A percentile compares a stretch with the other conserved stretches of the same genome.
phyloP scores from a whole-genome alignment of 2,113 vertebrate species.

The Paraplagusia blochii region DNA sequence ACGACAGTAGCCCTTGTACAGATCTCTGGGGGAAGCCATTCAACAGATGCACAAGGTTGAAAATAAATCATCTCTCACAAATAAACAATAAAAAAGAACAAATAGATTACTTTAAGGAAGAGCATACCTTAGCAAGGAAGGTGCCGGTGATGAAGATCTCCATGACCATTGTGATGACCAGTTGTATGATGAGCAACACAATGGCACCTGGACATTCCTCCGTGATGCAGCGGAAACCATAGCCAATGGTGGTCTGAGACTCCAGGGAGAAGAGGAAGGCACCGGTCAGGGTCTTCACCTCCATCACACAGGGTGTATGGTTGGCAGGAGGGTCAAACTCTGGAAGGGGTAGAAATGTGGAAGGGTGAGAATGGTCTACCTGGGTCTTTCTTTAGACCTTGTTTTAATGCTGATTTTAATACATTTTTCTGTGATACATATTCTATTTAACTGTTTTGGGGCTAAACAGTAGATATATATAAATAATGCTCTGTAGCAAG shows the following conservation, averaged over 20 bases:
- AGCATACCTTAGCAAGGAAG: conserved; percentile 86
- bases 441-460: no score
- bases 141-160: conserved; percentile 99
- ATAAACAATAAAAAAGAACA: no score
- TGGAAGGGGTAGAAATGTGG: conserved; percentile 16
- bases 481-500: no score
- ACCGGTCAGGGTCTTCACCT: conserved; percentile 93
- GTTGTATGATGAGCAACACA: conserved; percentile 90
- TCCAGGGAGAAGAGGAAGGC: conserved; percentile 97
- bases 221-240: conserved; percentile 95
- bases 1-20: no score
- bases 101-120: no score
- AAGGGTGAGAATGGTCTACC: no score
- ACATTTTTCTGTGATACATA: not conserved
- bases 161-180: conserved; percentile 95
- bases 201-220: conserved; percentile 94
- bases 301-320: conserved; percentile 95
- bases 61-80: no score
- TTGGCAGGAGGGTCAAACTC: conserved; percentile 85
- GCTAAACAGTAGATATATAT: no score
- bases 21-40: no score
- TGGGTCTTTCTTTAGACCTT: conserved; percentile 7
- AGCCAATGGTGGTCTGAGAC: conserved; percentile 97
- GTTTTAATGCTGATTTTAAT: not conserved
- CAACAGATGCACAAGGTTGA: no score